These are phyloP conservation scores for Raja brachyura DNA, from an alignment of 2,113 vertebrate genomes.

Conservation along the genomic window DNA sequence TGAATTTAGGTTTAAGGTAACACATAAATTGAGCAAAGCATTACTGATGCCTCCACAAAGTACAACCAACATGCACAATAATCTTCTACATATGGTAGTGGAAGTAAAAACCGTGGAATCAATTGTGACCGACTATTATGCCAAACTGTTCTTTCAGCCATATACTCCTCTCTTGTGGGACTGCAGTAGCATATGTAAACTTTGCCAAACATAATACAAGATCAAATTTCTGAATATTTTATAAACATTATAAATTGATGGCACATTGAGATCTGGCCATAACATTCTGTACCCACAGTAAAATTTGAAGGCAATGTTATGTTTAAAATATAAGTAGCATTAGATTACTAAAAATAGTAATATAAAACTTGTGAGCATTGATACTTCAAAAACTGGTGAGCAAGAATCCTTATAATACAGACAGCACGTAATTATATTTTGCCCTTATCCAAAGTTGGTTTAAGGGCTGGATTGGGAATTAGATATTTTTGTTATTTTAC, in stretches of 20 bases:
- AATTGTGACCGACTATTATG: background rate
- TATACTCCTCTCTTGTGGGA: background rate
- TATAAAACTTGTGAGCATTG: background rate
- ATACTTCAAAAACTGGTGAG: slow-evolving; percentile 5
- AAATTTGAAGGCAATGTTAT: background rate
- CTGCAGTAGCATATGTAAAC: slow-evolving; percentile 17
- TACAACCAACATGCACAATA: background rate
- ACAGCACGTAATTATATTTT: background rate
- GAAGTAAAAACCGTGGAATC: background rate
- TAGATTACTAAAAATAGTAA: background rate
- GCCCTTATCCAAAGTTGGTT: background rate
- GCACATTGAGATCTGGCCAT: background rate
- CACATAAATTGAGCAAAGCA: background rate
- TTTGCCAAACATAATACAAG: slow-evolving; percentile 21
- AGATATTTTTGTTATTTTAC: background rate
- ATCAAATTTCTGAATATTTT: background rate
- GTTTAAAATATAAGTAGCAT: background rate
- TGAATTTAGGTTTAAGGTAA: background rate
- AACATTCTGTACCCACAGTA: background rate
- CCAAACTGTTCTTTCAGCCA: background rate
- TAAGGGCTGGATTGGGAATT: background rate
- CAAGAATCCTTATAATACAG: background rate
- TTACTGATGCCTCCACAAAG: background rate
- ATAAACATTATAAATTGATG: slow-evolving; percentile 16
- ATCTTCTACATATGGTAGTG: background rate